Evolutionary conservation across 2,888 invertebrate species (phyloP), one percentile per base, ranked within the genome.

Genomic region (Polydesmus complanatus): DNA sequence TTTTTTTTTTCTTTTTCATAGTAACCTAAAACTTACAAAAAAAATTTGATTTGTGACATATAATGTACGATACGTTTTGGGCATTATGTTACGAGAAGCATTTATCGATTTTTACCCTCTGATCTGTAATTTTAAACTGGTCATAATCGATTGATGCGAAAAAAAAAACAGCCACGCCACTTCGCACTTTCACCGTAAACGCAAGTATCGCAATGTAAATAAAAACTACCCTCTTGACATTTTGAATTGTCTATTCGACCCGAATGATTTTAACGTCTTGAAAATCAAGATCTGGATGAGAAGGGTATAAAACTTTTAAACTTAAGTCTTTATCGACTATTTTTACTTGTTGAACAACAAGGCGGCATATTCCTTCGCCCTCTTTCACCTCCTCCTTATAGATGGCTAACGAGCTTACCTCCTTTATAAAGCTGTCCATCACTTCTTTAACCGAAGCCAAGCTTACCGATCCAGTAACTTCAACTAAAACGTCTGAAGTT

Each of bases 271-370:
- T 37, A n/a, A 62, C 18, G 23, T 58, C 60, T 18, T 81, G 80
- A 66, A 77, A 80, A 1, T 76, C 71, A 59, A 87, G 78, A 73
- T 90, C 89, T 1, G 80, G 80, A 66, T 86, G 78, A 0, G 88
- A 86, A 0, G 90, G 90, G 73, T 86, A 90, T 1, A 88, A 80
- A n/a, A 81, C 80, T 69, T 84, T 85, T 66, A 88, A 74, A 65
- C 81, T 81, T 8, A 85, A 84, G 64, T 83, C 82, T 47, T 70
- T 72, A 66, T 87, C 86, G 0, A 83, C 80, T 2, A 85, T 78
- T 73, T 82, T 83, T 0, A 88, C 82, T 78, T 88, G 84, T 66
- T 82, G 79, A 1, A 85, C 75, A 18, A 72, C 67, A 59, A 81
- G 68, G 49, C 68, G 66, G 8, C 27, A 53, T n/a, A 74, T 70